Percentiles rank a stretch among this genome's conserved stretches.
Evolutionary conservation across 2,113 vertebrate species (phyloP).

Genomic region (Alethe castanea): DNA sequence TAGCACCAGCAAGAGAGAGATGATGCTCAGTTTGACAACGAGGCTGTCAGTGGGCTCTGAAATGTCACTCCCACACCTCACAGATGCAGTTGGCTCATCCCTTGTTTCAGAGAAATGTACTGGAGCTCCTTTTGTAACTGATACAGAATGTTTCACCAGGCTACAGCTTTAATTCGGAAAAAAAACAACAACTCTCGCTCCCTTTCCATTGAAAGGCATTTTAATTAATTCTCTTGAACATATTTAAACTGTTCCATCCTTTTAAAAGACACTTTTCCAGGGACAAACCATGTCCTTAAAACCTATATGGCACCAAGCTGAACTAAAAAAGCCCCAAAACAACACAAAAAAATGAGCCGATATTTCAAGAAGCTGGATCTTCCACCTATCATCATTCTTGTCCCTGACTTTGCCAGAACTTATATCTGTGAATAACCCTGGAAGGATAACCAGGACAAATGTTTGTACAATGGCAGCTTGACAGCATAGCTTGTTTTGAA

Average conservation of each 20-base stretch:
- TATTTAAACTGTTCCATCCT: slow-evolving; percentile 1
- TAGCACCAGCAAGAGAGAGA: background rate
- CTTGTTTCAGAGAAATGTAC: slow-evolving; percentile 28
- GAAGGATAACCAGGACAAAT: background rate
- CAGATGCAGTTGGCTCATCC: slow-evolving; percentile 50
- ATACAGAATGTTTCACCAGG: slow-evolving; percentile 38
- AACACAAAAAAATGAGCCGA: background rate
- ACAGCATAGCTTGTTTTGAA: background rate
- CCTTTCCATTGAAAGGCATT: background rate
- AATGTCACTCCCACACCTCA: slow-evolving; percentile 61
- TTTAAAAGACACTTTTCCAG: background rate
- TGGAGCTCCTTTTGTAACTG: slow-evolving; percentile 30
- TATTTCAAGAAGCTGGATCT: background rate
- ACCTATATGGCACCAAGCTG: background rate
- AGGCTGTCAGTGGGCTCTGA: slow-evolving; percentile 48
- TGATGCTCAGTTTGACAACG: slow-evolving; percentile 17
- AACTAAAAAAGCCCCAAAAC: background rate
- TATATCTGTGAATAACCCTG: background rate
- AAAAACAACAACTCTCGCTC: background rate
- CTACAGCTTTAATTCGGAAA: background rate
- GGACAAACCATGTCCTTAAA: slow-evolving; percentile 1
- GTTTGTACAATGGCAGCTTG: background rate
- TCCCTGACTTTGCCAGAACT: background rate
- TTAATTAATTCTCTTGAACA: background rate
- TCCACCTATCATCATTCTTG: background rate